Base-by-base conservation (phyloP, 2,113 vertebrate species). In the Scopus umbretta region DNA sequence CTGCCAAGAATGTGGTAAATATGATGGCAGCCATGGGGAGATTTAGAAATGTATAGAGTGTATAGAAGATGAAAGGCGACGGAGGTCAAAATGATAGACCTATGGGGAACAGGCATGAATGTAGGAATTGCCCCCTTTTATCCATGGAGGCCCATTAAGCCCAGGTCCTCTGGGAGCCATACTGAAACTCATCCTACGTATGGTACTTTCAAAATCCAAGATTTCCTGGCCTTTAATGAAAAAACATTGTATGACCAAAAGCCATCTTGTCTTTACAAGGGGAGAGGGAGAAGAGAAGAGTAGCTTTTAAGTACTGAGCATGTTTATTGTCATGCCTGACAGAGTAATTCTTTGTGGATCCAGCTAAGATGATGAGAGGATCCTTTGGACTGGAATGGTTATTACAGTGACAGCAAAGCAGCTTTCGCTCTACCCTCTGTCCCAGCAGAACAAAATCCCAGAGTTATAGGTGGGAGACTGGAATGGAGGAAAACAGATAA, bases 381-480 rank as follows among this genome's bases (percentile, higher is more conserved):
- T 76, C 71, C 82, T 56, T 36, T 70, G 79, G 67, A 38, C 79
- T 50, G 79, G 32, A 94, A 45, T 2, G 1, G 26, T 59, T 61
- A 80, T 49, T 88, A 26, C 86, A 50, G 66, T 1, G n/a, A 93
- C 32, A 78, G 72, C 67, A 90, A 47, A 86, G 47, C 85, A 94
- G 87, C 56, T 80, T 53, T 86, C 11, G 1, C 65, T 52, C 65
- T 90, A 16, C 70, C 85, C 84, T 75, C 50, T 32, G 52, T 42
- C 65, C 62, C 58, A 88, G 78, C 75, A 79, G 65, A 86, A 36
- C 56, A 81, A 95, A 96, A 94, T 78, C 86, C 93, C 88, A 86
- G 92, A 93, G 62, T 90, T 94, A 86, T 5, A 78, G 67, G 79
- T 80, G 82, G 67, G 79, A 95, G 82, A 74, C 71, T 36, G 50